phyloP scores from a whole-genome alignment of 2,888 invertebrate species.

The Germaria angustata region DNA sequence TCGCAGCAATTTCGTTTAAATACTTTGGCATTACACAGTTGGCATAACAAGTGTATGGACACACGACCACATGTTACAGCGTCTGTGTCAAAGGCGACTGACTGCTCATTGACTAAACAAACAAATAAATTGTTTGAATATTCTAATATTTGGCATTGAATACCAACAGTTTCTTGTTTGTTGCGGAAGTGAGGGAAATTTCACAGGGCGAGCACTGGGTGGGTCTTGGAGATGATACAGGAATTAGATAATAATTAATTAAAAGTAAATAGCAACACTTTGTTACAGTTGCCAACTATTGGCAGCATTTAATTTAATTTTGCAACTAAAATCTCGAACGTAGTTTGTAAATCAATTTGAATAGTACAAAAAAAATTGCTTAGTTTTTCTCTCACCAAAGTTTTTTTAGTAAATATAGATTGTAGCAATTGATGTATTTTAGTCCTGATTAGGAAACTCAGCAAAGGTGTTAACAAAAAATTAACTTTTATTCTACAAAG shows the following conservation, averaged over 20 bases:
- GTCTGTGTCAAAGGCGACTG: slow-evolving; percentile 27
- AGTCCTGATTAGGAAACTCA: no score
- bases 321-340: background rate
- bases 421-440: no score
- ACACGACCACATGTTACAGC: slow-evolving; percentile 7
- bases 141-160: slow-evolving; percentile 43
- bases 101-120: slow-evolving; percentile 15
- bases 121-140: slow-evolving; percentile 35
- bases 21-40: slow-evolving; percentile 28
- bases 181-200: background rate
- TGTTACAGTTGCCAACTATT: background rate
- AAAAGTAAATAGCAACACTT: slow-evolving; percentile 27
- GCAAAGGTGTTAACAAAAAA: no score
- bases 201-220: background rate
- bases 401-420: no score
- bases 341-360: background rate
- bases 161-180: background rate
- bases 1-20: slow-evolving; percentile 26
- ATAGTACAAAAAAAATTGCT: background rate
- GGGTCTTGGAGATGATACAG: background rate
- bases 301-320: background rate
- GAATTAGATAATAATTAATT: slow-evolving; percentile 35
- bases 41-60: background rate
- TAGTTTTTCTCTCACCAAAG: no score
- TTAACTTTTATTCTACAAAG: no score